phyloP scores from a whole-genome alignment of 1,140 invertebrate genomes.

The Magallana gigas region DNA sequence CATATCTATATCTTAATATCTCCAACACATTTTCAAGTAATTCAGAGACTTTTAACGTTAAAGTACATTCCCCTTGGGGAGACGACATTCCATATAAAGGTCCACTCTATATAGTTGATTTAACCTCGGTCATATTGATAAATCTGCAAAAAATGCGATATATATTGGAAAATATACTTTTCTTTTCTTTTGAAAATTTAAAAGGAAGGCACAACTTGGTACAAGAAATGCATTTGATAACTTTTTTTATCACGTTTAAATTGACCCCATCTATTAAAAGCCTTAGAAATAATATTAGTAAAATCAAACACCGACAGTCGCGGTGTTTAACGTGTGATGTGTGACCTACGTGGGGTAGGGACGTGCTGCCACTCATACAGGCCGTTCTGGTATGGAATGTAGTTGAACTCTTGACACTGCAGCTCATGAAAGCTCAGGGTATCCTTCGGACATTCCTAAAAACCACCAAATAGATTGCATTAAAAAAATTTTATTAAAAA shows the following conservation, averaged over 20 bases:
- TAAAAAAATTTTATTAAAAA: neutral
- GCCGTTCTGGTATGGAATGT: conserved; percentile 86
- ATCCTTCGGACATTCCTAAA: conserved; percentile 85
- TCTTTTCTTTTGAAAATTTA: neutral
- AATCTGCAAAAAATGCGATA: no score
- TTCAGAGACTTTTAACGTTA: no score
- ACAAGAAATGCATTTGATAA: neutral
- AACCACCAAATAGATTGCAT: conserved; percentile 25
- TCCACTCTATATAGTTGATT: no score
- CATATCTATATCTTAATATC: no score
- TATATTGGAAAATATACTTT: neutral
- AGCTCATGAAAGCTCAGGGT: conserved; percentile 86
- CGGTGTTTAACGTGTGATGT: no score
- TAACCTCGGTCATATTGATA: no score
- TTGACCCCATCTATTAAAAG: neutral
- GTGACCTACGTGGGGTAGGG: conserved; percentile 49
- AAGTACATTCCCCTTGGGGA: no score
- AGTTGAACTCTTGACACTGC: conserved; percentile 89
- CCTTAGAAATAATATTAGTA: neutral
- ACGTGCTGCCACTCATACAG: conserved; percentile 90
- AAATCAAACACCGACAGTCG: neutral
- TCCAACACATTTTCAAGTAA: no score
- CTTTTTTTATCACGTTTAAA: neutral
- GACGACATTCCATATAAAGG: no score
- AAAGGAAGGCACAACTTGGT: neutral